Evolutionary conservation across 2,888 invertebrate genomes (phyloP), one percentile per base, ranked within the genome.

Genomic region (Dolomedes plantarius): DNA sequence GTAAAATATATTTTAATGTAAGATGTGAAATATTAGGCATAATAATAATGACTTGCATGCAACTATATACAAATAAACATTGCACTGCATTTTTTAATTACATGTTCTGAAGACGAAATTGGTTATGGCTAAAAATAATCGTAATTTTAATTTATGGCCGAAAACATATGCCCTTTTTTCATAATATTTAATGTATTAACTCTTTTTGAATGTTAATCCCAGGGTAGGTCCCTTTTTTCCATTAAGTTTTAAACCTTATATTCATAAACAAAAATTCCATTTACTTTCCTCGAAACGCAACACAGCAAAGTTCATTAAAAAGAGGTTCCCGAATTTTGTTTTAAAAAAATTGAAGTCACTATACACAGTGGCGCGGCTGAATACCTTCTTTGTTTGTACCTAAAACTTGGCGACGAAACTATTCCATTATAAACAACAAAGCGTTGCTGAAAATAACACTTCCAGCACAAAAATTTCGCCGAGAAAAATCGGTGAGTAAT

Each of bases 361-460:
- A 23, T 23, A 46, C 23, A 16, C 2, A 23, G 16, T 23, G 56
- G 56, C 41, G 16, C 19, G 56, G 36, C 9, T 56, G 56, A 56
- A 56, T 56, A 56, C 19, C 56, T 5, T 23, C 62, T 68, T 74
- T 74, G 64, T 79, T 64, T 73, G 50, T 36, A 19, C 5, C 29
- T 2, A 68, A 75, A 81, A 73, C 67, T 85, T 77, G 77, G 69
- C 83, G 77, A 75, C 83, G 77, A 62, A 77, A 77, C 77, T 77
- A 85, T 85, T 85, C 83, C 77, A 85, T 85, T 85, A 85, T 67
- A 77, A 72, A 73, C 77, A 85, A 85, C 83, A 85, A 85, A 83
- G 72, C 69, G 31, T 31, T n/a, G 27, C 7, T 36, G 68, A 56
- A 85, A 85, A 65, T 72, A 74, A 50, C 77, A 73, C 81, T 85